Conservation (phyloP, 2,888 invertebrate species). For the Saturnia japonica region DNA sequence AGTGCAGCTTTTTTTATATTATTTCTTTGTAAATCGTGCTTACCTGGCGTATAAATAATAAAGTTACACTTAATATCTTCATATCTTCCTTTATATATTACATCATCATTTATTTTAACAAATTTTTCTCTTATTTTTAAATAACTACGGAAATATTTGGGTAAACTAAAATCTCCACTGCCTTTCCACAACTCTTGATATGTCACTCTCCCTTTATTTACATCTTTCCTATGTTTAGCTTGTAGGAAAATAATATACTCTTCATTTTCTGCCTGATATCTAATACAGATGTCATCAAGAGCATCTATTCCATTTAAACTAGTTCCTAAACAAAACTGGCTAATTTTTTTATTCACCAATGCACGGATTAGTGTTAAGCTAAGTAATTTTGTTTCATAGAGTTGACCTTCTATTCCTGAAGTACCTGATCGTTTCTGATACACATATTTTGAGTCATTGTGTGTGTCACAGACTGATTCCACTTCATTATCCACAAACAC, state of each 20-base stretch:
- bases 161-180: constrained; percentile 22
- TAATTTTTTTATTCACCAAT: constrained; percentile 22
- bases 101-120: constrained; percentile 16
- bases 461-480: background rate
- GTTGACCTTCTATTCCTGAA: constrained; percentile 33
- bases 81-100: constrained; percentile 23
- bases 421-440: constrained; percentile 30
- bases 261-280: constrained; percentile 26
- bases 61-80: constrained; percentile 28
- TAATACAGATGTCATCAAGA: constrained; percentile 34
- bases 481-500: background rate
- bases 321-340: constrained; percentile 31
- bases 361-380: constrained; percentile 31
- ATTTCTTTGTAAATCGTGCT: constrained; percentile 23
- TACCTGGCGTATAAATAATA: constrained; percentile 32
- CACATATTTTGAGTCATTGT: background rate
- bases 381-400: constrained; percentile 35
- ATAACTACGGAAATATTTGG: constrained; percentile 28
- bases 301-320: constrained; percentile 32
- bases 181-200: constrained; percentile 19
- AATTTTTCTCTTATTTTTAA: constrained; percentile 26
- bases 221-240: constrained; percentile 31
- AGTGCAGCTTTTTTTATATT: background rate
- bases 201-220: constrained; percentile 13
- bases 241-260: constrained; percentile 30